Conservation (phyloP, 2,888 invertebrate species). For the Callinectes sapidus region DNA sequence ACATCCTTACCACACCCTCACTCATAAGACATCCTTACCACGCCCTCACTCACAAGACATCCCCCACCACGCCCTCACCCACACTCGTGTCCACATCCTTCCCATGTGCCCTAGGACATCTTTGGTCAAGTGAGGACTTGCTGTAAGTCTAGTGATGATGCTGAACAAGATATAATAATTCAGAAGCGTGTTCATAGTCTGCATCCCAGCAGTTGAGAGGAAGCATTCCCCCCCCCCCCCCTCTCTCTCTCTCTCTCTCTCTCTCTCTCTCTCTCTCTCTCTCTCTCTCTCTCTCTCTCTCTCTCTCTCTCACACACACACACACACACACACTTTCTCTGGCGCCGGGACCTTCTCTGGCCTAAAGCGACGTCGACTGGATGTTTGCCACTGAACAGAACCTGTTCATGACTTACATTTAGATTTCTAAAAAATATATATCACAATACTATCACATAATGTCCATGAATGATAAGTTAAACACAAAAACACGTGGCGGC, state of each 20-base stretch:
- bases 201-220: neutral
- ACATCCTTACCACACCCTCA: neutral
- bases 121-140: neutral
- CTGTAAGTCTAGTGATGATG: neutral
- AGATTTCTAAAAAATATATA: too few relatives aligned
- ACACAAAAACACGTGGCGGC: neutral
- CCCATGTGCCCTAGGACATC: neutral
- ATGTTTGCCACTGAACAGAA: neutral
- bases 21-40: neutral
- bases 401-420: neutral
- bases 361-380: neutral
- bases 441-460: too few relatives aligned
- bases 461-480: neutral
- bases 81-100: neutral
- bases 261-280: too few relatives aligned
- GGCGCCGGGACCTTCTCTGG: neutral
- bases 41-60: neutral
- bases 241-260: too few relatives aligned
- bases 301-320: too few relatives aligned
- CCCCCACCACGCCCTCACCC: slow-evolving; percentile 5
- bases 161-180: neutral
- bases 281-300: too few relatives aligned
- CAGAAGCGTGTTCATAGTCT: neutral
- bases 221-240: neutral
- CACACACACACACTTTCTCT: too few relatives aligned